Conservation (phyloP, 37 sponge, comb jelly and placozoan genomes). For the Bolinopsis microptera region DNA sequence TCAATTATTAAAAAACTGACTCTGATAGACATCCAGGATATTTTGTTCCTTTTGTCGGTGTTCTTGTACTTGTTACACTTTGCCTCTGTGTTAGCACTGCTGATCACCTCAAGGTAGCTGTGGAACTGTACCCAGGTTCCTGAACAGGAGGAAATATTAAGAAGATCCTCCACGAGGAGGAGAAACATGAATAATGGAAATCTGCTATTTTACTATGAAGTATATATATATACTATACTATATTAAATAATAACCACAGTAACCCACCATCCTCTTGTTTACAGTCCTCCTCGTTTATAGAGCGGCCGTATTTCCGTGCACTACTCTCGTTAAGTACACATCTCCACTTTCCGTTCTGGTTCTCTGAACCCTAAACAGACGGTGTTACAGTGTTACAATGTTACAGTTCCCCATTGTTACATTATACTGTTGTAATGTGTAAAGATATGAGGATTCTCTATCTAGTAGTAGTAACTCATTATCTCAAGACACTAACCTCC, state of each 20-base stretch:
- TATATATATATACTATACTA: too few species aligned
- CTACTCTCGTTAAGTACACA: not conserved
- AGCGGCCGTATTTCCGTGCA: slow-evolving; percentile 11
- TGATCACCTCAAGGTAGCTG: slow-evolving; percentile 78
- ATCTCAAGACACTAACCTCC: slow-evolving; percentile 17
- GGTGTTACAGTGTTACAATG: not conserved
- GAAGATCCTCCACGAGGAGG: too few species aligned
- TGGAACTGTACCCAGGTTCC: slow-evolving; percentile 66
- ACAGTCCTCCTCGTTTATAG: slow-evolving; percentile 12
- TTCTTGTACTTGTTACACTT: slow-evolving; percentile 66
- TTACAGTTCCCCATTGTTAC: too few species aligned
- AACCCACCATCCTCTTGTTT: not conserved
- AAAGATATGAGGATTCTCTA: too few species aligned
- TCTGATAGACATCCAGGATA: slow-evolving; percentile 49
- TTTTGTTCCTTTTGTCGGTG: slow-evolving; percentile 44
- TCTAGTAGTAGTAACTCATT: too few species aligned
- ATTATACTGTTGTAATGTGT: too few species aligned
- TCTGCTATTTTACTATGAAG: too few species aligned
- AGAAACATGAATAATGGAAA: too few species aligned
- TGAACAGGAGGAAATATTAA: too few species aligned
- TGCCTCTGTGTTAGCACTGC: slow-evolving; percentile 19
- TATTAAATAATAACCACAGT: too few species aligned
- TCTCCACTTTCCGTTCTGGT: not conserved
- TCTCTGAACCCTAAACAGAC: slow-evolving; percentile 31
- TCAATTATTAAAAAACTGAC: too few species aligned